phyloP scores from a whole-genome alignment of 2,888 invertebrate species.

The Encarsia formosa region DNA sequence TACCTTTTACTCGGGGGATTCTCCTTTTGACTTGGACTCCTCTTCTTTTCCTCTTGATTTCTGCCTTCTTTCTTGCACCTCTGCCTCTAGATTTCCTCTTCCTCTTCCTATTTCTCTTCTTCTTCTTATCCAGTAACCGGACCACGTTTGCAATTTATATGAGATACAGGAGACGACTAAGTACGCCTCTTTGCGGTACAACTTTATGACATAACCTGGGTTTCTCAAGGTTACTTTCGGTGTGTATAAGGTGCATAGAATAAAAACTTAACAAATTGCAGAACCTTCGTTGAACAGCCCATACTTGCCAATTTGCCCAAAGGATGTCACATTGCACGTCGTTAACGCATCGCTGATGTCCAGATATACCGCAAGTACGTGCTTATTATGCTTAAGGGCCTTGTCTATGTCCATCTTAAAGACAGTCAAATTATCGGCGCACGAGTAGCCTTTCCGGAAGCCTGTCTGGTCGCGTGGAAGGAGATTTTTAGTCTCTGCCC shows the following conservation, averaged over 20 bases:
- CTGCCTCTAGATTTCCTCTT: too few relatives aligned
- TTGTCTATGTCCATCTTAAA: too few relatives aligned
- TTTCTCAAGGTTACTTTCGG: not conserved
- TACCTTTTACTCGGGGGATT: not conserved
- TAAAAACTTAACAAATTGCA: not conserved
- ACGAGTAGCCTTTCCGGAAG: too few relatives aligned
- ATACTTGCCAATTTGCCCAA: not conserved
- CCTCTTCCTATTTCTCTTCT: too few relatives aligned
- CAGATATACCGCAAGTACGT: not conserved
- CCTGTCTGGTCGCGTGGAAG: not conserved
- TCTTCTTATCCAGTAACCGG: not conserved
- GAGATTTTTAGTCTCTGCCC: not conserved
- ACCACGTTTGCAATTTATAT: not conserved
- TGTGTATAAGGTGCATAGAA: not conserved
- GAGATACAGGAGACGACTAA: not conserved
- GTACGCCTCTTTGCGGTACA: too few relatives aligned
- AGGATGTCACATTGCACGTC: not conserved
- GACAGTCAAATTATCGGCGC: not conserved
- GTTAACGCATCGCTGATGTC: not conserved
- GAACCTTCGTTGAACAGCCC: not conserved
- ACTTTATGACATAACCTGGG: not conserved
- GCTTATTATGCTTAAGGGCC: not conserved
- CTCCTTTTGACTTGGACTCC: too few relatives aligned
- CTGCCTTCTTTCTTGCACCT: too few relatives aligned
- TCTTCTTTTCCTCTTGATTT: too few relatives aligned